Evolutionary conservation across 2,113 vertebrate genomes (phyloP), one percentile per base, ranked within the genome.

Genomic region (human): DNA sequence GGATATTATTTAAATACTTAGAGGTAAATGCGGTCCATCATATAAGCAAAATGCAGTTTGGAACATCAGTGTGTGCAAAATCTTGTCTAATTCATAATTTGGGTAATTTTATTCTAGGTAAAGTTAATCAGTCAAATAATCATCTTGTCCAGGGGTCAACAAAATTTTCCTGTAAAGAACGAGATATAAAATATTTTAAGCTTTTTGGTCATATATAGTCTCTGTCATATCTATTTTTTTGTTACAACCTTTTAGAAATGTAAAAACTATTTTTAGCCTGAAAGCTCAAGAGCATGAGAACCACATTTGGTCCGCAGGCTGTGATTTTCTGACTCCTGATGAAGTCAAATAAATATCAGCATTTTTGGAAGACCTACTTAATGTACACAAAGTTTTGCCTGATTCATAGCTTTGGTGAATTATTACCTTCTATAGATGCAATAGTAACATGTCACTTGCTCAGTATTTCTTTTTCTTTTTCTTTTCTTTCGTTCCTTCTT

Each of bases 1-100:
- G 10, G 22, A 43, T 72, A 52, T 75, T 89, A 61, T 55, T 85
- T 64, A 85, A 78, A 94, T 80, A 52, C 3, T 79, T 82, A 55
- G 64, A 68, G 48, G 6, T 78, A 90, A 83, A 92, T 27, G 6
- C 25, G 89, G 14, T 20, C 2, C 59, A 18, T 70, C 45, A 82
- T 78, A 22, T 20, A 86, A 86, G 30, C 40, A 96, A 68, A 92
- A 89, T 89, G 4, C 43, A 85, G 92, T 89, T 92, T 22, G n/a
- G 11, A 25, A 59, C 18, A 57, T 22, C 23, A 88, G 5, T 7
- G 14, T 87, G 59, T 55, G 20, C 6, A 89, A 80, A 84, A 70
- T 82, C 32, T 68, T 91, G 10, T 70, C 48, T 76, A 85, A 88
- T n/a, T 68, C 48, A 81, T 6, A 75, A 88, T 48, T 75, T 76